These are phyloP conservation scores for Pemphredon lugubris DNA, from an alignment of 2,888 invertebrate genomes.

Conservation along the genomic window DNA sequence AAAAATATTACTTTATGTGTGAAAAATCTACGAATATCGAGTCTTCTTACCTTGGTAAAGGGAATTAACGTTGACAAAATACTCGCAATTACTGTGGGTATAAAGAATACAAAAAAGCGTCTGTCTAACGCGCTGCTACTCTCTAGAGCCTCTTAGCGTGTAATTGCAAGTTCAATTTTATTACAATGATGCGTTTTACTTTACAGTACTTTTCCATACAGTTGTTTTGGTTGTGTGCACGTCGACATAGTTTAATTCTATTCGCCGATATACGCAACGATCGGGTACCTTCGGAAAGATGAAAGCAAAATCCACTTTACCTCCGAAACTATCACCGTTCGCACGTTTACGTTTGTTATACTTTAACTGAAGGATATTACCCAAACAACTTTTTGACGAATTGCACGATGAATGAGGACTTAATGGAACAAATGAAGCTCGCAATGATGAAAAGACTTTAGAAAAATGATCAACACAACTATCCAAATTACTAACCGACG, in stretches of 20 bases:
- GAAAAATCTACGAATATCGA: constrained; percentile 38
- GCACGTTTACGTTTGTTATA: constrained; percentile 14
- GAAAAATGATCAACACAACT: constrained; percentile 58
- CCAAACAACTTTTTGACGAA: constrained; percentile 47
- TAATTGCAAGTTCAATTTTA: constrained; percentile 28
- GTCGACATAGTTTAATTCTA: constrained; percentile 28
- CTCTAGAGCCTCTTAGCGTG: constrained; percentile 44
- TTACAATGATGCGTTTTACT: constrained; percentile 16
- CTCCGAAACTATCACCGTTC: constrained; percentile 48
- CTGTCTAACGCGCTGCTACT: constrained; percentile 34
- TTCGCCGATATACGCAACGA: constrained; percentile 25
- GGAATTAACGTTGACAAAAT: constrained; percentile 34
- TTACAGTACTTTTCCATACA: constrained; percentile 22
- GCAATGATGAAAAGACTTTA: constrained; percentile 55
- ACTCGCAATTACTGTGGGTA: constrained; percentile 11
- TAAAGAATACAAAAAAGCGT: constrained; percentile 23
- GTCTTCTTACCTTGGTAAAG: constrained; percentile 15
- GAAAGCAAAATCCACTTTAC: constrained; percentile 39
- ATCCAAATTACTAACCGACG: constrained; percentile 59
- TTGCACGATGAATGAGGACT: constrained; percentile 56
- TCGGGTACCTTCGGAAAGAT: constrained; percentile 40
- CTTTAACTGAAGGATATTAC: constrained; percentile 40
- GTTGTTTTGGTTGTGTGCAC: constrained; percentile 61
- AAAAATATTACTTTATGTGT: constrained; percentile 53
- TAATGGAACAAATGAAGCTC: constrained; percentile 52